phyloP scores from a whole-genome alignment of 1,140 invertebrate genomes.

The Pygmarrhopalites habei region DNA sequence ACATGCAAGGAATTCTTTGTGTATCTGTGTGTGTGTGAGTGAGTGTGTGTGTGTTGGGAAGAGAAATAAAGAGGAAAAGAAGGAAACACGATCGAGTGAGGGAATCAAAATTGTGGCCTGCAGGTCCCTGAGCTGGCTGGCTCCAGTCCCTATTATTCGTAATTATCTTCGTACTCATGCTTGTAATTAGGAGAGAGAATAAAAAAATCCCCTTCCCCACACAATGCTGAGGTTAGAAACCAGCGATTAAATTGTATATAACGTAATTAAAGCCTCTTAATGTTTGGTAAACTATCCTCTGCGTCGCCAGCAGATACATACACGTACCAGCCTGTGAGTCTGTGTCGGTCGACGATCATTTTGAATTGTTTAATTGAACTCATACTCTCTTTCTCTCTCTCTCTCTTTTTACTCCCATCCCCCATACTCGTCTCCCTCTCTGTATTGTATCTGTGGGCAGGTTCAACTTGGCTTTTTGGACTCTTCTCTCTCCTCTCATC shows the following conservation, averaged over 20 bases:
- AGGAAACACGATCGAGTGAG: conserved; percentile 15
- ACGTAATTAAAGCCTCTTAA: conserved; percentile 39
- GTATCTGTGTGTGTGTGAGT: no score
- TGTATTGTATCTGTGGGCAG: no score
- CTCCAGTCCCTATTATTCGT: no score
- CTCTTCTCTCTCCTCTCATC: conserved; percentile 9
- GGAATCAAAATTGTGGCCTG: conserved; percentile 36
- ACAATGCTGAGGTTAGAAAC: conserved; percentile 35
- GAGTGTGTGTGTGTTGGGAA: no score
- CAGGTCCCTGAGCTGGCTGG: conserved; percentile 33
- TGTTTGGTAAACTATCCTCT: conserved; percentile 32
- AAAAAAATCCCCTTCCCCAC: conserved; percentile 28
- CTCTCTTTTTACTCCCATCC: no score
- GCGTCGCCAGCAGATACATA: conserved; percentile 26
- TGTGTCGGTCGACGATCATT: background rate
- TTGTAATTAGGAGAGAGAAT: conserved; percentile 38
- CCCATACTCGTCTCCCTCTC: no score
- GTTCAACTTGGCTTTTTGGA: no score
- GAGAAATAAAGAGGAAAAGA: background rate
- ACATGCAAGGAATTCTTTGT: conserved; percentile 7
- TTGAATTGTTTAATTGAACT: no score
- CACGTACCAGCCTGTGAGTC: background rate
- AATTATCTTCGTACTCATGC: conserved; percentile 38
- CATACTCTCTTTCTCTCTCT: no score
- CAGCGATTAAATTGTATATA: conserved; percentile 36